These are phyloP conservation scores for Hyperoplus immaculatus DNA, from an alignment of 2,797 vertebrate species.

Conservation along the genomic window DNA sequence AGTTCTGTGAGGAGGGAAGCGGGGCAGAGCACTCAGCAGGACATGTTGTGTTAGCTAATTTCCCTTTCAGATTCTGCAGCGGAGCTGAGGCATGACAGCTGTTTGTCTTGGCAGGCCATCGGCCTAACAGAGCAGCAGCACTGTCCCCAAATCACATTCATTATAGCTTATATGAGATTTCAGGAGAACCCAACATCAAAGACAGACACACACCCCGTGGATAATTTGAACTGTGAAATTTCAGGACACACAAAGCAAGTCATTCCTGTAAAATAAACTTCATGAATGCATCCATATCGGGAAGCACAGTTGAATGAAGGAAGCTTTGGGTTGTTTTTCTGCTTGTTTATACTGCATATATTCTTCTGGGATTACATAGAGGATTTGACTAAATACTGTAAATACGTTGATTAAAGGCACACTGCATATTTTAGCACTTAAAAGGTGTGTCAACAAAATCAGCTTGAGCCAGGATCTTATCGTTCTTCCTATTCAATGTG, in stretches of 20 bases:
- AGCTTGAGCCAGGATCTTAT: conserved; percentile 7
- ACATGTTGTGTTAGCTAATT: conserved; percentile 74
- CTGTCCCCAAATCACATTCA: conserved; percentile 54
- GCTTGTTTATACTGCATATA: conserved; percentile 3
- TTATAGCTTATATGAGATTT: conserved; percentile 54
- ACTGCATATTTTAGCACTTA: conserved; percentile 15
- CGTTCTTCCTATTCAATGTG: background rate
- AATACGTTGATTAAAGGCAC: conserved; percentile 15
- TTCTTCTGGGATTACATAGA: background rate
- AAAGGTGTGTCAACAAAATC: conserved; percentile 19
- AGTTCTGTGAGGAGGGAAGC: conserved; percentile 29
- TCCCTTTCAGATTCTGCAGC: conserved; percentile 78
- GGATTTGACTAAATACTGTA: conserved; percentile 22
- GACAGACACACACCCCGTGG: conserved; percentile 1
- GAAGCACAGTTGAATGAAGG: conserved; percentile 5
- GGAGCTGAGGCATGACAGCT: conserved; percentile 75
- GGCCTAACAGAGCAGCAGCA: conserved; percentile 48
- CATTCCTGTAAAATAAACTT: background rate
- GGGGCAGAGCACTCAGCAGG: conserved; percentile 53
- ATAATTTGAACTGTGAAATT: conserved; percentile 23
- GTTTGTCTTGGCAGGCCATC: conserved; percentile 79
- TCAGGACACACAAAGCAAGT: conserved; percentile 7
- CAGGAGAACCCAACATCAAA: conserved; percentile 31
- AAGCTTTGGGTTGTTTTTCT: conserved; percentile 11
- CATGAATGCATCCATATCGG: background rate